Percentiles rank a stretch among this genome's conserved stretches.
Evolutionary conservation across 2,888 invertebrate genomes (phyloP).

Genomic region (Ptilodon capucinus): DNA sequence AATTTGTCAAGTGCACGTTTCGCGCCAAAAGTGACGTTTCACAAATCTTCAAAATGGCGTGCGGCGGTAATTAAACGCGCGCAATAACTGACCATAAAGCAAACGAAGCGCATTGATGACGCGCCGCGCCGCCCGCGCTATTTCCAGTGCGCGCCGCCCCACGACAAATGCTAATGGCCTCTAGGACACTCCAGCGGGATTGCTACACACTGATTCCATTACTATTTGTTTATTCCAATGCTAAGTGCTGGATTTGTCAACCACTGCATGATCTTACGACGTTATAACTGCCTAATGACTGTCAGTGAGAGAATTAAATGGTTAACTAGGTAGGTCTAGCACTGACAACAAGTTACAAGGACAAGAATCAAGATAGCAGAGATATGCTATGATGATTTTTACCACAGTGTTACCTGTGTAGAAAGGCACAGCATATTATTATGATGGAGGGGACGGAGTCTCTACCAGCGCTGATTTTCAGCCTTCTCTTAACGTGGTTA

Average conservation of each 20-base stretch:
- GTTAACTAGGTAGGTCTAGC: too few species aligned
- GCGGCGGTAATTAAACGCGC: conserved; percentile 71
- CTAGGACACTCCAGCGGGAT: conserved; percentile 70
- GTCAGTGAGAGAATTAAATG: conserved; percentile 5
- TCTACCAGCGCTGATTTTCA: too few species aligned
- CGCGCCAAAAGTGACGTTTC: conserved; percentile 72
- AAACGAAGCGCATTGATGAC: conserved; percentile 74
- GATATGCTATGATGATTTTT: too few species aligned
- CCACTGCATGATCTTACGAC: conserved; percentile 14
- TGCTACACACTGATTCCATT: conserved; percentile 21
- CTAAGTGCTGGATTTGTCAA: conserved; percentile 15
- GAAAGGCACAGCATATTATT: too few species aligned
- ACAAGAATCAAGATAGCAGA: too few species aligned
- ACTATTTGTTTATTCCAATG: conserved; percentile 29
- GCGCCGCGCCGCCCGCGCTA: conserved; percentile 66
- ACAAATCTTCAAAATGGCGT: conserved; percentile 74
- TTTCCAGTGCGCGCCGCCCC: conserved; percentile 72
- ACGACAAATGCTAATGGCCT: conserved; percentile 81
- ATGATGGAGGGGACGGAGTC: too few species aligned
- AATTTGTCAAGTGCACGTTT: conserved; percentile 62
- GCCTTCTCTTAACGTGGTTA: too few species aligned
- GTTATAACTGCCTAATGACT: conserved; percentile 13
- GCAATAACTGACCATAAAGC: conserved; percentile 77
- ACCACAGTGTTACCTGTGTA: too few species aligned
- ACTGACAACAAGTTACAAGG: too few species aligned